Base-by-base conservation (phyloP, 2,113 vertebrate genomes). In the Pituophis catenifer region DNA sequence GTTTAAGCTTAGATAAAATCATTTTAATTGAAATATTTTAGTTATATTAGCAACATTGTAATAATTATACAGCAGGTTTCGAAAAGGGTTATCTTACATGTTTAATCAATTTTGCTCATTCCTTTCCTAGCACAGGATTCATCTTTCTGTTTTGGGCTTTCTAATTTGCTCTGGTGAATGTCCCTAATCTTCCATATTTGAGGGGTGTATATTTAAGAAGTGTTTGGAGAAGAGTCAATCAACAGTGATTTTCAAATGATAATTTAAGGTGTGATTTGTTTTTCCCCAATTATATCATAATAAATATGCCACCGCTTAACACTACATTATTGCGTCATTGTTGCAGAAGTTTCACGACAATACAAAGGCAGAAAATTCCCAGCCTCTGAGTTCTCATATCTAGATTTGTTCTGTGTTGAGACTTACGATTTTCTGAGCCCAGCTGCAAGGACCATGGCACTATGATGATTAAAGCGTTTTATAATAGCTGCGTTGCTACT, bases 381-480 rank as follows among this genome's bases (percentile, higher is more conserved):
- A 75, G 17, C 9, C 17, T 38, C 81, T 10, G 10, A n/a, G 15
- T 57, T n/a, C 87, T 89, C 21, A 53, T 89, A 38, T 21, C 24
- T 23, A 88, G 24, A 89, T 55, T 38, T 93, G 44, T 70, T 75
- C 6, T 87, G 10, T 48, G 81, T 0, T 81, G 53, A 85, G 95
- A 95, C 98, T 98, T 97, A 99, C 99, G 98, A 98, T 96, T 98
- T 99, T 95, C 98, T 98, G 95, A 99, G 98, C 86, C 99, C 99
- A 89, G 99, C 99, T 94, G 99, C 99, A 96, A 99, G 98, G 95
- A 99, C 99, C 99, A 99, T 99, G 97, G 99, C 99, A 97, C 99
- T 99, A 93, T 99, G 99, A 97, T 99, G 99, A 97, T 99, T 99
- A 97, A 99, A 99, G 89, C 99, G 98, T 96, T 99, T 99, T 95